Percentiles rank a stretch among this genome's conserved stretches.
Conservation (phyloP, 2,797 vertebrate species). For the Peromyscus eremicus region DNA sequence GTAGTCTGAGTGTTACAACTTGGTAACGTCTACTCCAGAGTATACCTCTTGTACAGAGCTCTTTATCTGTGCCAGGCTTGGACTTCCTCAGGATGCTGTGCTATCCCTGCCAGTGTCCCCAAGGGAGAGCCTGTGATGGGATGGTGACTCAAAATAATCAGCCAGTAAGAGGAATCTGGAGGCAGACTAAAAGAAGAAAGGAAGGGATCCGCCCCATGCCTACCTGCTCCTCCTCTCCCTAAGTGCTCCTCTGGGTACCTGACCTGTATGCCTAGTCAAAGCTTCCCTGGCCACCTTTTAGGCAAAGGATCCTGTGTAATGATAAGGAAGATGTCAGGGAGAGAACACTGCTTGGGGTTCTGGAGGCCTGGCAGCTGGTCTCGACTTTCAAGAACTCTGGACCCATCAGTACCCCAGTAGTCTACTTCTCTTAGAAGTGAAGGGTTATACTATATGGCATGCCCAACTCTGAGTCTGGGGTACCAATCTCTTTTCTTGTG, state of each 20-base stretch:
- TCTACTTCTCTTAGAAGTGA: slow-evolving; percentile 50
- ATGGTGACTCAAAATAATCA: background rate
- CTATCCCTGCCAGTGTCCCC: background rate
- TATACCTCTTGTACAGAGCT: background rate
- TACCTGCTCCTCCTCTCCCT: background rate
- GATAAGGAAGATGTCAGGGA: background rate
- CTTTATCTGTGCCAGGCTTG: background rate
- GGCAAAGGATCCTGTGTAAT: background rate
- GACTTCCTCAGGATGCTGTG: background rate
- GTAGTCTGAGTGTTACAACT: background rate
- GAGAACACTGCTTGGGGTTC: background rate
- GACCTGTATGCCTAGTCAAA: background rate
- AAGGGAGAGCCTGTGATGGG: background rate
- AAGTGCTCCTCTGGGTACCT: background rate
- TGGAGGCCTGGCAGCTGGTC: slow-evolving; percentile 45
- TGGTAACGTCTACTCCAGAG: background rate
- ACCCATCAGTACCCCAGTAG: slow-evolving; percentile 17
- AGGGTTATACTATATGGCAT: background rate
- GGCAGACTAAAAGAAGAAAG: background rate
- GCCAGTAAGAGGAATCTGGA: background rate
- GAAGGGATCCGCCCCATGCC: background rate
- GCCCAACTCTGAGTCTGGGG: background rate
- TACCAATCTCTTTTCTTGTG: slow-evolving; percentile 2
- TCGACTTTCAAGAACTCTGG: slow-evolving; percentile 28
- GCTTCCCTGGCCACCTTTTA: background rate